Base-by-base conservation (phyloP, 2,113 vertebrate species). In the Lampris incognitus region DNA sequence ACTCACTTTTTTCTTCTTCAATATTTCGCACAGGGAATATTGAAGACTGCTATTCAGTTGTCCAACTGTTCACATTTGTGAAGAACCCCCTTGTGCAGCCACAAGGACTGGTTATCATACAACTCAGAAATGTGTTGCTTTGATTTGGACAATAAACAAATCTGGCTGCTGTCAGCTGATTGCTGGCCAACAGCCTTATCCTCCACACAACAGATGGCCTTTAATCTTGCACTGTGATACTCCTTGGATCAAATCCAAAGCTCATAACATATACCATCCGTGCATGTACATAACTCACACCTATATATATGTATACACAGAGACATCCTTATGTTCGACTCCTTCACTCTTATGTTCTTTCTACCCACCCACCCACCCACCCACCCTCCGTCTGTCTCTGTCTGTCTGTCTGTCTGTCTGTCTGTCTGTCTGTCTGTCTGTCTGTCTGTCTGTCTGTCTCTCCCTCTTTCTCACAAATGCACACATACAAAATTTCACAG, bases 191-290 rank as follows among this genome's bases (percentile, higher is more conserved):
- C 69, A 81, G 76, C 70, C 74, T 78, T 74, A 62, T 74, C 63
- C 73, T 70, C 75, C 87, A 82, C 76, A 77, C 83, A 82, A 79
- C 91, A 90, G 89, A 90, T 89, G 89, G 83, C 86, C 83, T 74
- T 77, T 89, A 76, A 82, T 87, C 80, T 72, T 75, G 56, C 36
- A 10, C 65, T 64, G 66, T 85, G 66, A 87, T 86, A 89, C 81
- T 73, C 74, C 82, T 66, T 84, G 88, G 76, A 89, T 83, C 73
- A 71, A 49, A 72, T 79, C 88, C 82, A 82, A 57, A 37, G 59
- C 46, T 72, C 68, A 70, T 74, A 81, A 69, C 74, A 72, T 72
- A 66, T 69, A 72, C 11, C 56, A 60, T 72, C n/a, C 49, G 67
- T 72, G 67, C 38, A 6, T 69, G 69, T 69, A 58, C 72, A 74